Evolutionary conservation across 2,797 vertebrate species (phyloP), one percentile per base, ranked within the genome.

Genomic region (Geotrypetes seraphini): DNA sequence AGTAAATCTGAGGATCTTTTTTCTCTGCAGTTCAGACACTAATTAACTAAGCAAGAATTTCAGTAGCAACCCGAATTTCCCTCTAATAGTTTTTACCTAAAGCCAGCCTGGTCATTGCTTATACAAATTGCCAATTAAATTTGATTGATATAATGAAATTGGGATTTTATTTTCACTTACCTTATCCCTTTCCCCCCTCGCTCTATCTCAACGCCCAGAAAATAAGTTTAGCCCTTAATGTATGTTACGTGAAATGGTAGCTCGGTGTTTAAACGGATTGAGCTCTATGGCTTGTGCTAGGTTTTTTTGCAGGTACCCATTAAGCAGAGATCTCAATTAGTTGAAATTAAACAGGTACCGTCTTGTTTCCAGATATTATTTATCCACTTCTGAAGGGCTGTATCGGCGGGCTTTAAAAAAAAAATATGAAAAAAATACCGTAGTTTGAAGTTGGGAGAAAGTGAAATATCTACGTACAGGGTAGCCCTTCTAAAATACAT

Each of bases 41-140:
- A 83, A 81, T 85, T 83, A 88, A 88, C 85, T 89, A 86, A 81
- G 77, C 79, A 81, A 76, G 78, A 81, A 81, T 81, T 84, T 80
- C 82, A 84, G 78, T 79, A 75, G 76, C 79, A 74, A 71, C 73
- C 71, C 74, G 77, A 78, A 69, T 85, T 84, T 72, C 75, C n/a
- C 73, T 72, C 71, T 83, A 84, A 82, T 83, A 84, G 75, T 86
- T 80, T n/a, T 82, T 73, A 83, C 77, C 78, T 80, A 80, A 79
- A 83, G 78, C 78, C 77, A 80, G 71, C 66, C 66, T 77, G 75
- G 76, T 77, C 79, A 79, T 73, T 83, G 75, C 83, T 77, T 78
- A 79, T 81, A 83, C 79, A 86, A 83, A 84, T 81, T 86, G 79
- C 78, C 82, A 85, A 84, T 85, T 84, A 85, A 87, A 85, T 82